A percentile compares a stretch with the other conserved stretches of the same genome.
Conservation (phyloP, 1,140 invertebrate species). For the Cotesia glomerata region DNA sequence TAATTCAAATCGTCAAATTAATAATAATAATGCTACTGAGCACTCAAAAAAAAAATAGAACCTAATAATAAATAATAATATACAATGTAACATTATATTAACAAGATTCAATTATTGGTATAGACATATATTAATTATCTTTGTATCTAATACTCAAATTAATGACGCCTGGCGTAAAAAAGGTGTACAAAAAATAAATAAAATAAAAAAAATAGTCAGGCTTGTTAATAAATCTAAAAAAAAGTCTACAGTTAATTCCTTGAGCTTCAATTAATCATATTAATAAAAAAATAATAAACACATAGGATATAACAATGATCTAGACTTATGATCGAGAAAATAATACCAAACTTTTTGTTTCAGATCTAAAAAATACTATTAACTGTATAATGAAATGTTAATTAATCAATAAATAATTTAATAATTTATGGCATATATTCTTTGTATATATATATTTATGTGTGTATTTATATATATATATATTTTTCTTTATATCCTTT, state of each 20-base stretch:
- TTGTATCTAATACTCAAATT: too few species aligned
- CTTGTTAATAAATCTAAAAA: not conserved
- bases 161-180: not conserved
- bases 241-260: not conserved
- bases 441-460: too few species aligned
- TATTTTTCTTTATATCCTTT: not conserved
- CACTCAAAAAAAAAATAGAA: too few species aligned
- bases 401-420: slow-evolving; percentile 16
- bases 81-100: too few species aligned
- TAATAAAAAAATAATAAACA: not conserved
- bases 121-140: too few species aligned
- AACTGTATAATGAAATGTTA: not conserved
- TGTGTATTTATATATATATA: too few species aligned
- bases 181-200: not conserved
- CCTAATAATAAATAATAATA: too few species aligned
- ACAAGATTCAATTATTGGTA: slow-evolving; percentile 10
- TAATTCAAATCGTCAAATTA: too few species aligned
- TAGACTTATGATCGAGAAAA: not conserved
- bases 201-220: not conserved
- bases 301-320: not conserved
- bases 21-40: too few species aligned
- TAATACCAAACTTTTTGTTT: not conserved
- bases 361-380: not conserved
- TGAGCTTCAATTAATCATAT: slow-evolving; percentile 1
- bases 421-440: slow-evolving; percentile 15